Conservation (phyloP, 2,113 vertebrate species). For the Coreoperca whiteheadi region DNA sequence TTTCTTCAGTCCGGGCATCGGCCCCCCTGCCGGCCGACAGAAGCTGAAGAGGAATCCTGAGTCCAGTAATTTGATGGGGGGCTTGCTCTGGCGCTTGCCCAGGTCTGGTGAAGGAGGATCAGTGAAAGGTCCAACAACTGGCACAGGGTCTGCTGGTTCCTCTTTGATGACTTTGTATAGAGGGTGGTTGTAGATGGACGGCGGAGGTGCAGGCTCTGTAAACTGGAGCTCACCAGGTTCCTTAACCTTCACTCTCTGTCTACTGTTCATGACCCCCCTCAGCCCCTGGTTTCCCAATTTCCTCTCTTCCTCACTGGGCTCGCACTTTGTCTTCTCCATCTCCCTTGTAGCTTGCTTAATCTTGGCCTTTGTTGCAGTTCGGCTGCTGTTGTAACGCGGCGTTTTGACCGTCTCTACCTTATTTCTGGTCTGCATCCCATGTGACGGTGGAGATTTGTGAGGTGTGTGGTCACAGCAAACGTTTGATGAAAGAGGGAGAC, state of each 20-base stretch:
- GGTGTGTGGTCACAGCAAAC: background rate
- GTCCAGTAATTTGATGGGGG: conserved; percentile 86
- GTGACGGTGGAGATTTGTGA: conserved; percentile 30
- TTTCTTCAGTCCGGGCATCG: conserved; percentile 79
- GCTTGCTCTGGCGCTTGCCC: conserved; percentile 87
- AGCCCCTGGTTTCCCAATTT: conserved; percentile 42
- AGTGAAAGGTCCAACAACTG: conserved; percentile 70
- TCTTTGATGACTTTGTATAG: conserved; percentile 85
- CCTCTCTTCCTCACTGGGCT: conserved; percentile 50
- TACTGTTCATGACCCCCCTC: conserved; percentile 17
- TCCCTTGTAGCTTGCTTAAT: conserved; percentile 43
- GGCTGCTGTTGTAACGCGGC: conserved; percentile 75
- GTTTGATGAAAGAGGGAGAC: conserved; percentile 40
- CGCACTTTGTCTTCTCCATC: conserved; percentile 34
- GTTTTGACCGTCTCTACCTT: conserved; percentile 57
- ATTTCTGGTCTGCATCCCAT: conserved; percentile 34
- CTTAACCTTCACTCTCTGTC: conserved; percentile 30
- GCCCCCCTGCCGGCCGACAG: conserved; percentile 77
- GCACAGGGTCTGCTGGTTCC: conserved; percentile 83
- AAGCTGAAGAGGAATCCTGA: conserved; percentile 86
- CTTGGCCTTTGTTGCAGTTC: conserved; percentile 64
- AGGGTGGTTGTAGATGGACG: conserved; percentile 75
- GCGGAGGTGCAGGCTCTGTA: conserved; percentile 54
- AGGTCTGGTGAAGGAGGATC: conserved; percentile 77
- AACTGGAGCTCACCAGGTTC: conserved; percentile 47